Percentiles rank a stretch among this genome's conserved stretches.
phyloP scores from a whole-genome alignment of 1,140 invertebrate species.

The Schmidtea mediterranea region DNA sequence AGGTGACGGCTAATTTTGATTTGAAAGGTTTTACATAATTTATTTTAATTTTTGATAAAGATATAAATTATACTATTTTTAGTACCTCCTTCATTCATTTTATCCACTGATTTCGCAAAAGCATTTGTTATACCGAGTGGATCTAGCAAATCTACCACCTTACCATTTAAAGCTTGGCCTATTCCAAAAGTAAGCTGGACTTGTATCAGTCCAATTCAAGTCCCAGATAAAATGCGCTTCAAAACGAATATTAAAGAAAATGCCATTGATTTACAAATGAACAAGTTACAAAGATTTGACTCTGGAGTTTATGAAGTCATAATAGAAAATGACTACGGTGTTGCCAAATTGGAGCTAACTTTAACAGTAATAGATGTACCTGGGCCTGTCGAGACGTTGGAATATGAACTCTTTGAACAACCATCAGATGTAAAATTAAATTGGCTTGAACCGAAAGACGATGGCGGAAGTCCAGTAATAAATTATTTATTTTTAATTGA shows the following conservation, averaged over 20 bases:
- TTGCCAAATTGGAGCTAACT: slow-evolving; percentile 66
- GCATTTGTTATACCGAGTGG: too few relatives aligned
- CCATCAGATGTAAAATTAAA: slow-evolving; percentile 61
- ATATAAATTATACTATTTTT: too few relatives aligned
- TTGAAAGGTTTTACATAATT: too few relatives aligned
- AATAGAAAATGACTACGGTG: slow-evolving; percentile 60
- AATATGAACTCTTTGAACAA: slow-evolving; percentile 50
- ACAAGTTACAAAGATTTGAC: slow-evolving; percentile 39
- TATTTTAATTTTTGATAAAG: too few relatives aligned
- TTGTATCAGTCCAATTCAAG: not conserved
- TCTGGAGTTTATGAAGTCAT: slow-evolving; percentile 66
- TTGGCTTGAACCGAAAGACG: slow-evolving; percentile 89
- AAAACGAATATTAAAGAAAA: slow-evolving; percentile 19
- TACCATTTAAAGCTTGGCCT: slow-evolving; percentile 1
- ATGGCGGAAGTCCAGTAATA: slow-evolving; percentile 78
- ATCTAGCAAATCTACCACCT: too few relatives aligned
- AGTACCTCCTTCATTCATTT: too few relatives aligned
- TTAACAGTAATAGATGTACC: slow-evolving; percentile 70
- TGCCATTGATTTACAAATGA: slow-evolving; percentile 21
- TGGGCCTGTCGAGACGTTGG: slow-evolving; percentile 53
- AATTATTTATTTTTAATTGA: slow-evolving; percentile 52
- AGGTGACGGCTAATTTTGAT: too few relatives aligned
- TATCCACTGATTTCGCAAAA: too few relatives aligned
- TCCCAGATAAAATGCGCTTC: slow-evolving; percentile 9
- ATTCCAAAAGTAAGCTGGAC: slow-evolving; percentile 5